phyloP scores from a whole-genome alignment of 2,888 invertebrate genomes.

The Diploptera punctata region DNA sequence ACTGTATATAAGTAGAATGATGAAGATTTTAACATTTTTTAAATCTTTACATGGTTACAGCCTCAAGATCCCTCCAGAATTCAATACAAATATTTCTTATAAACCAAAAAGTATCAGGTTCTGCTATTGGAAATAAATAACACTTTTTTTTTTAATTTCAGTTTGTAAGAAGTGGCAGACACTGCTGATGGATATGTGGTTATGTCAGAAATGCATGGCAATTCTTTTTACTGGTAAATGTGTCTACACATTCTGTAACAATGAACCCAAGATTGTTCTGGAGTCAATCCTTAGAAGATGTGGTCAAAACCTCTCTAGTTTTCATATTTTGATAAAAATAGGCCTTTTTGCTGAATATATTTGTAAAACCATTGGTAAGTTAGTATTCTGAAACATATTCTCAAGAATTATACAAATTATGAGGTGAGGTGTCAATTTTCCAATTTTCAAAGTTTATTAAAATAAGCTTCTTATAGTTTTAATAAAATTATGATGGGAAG shows the following conservation, averaged over 20 bases:
- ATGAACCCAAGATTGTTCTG: slow-evolving; percentile 59
- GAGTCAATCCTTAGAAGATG: slow-evolving; percentile 60
- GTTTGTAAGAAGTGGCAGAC: slow-evolving; percentile 64
- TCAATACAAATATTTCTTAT: background rate
- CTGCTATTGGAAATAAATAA: too few species aligned
- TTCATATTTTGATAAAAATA: slow-evolving; percentile 61
- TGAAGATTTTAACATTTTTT: background rate
- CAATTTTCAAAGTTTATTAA: too few species aligned
- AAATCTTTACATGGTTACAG: background rate
- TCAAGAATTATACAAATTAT: too few species aligned
- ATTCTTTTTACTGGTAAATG: slow-evolving; percentile 42
- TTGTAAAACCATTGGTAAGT: slow-evolving; percentile 62
- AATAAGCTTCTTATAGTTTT: too few species aligned
- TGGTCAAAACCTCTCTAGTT: slow-evolving; percentile 57
- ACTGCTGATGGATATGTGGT: slow-evolving; percentile 60
- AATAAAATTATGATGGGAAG: too few species aligned
- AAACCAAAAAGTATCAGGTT: too few species aligned
- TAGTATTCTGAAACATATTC: too few species aligned
- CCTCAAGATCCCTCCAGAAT: background rate
- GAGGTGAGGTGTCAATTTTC: too few species aligned
- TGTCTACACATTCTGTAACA: slow-evolving; percentile 49
- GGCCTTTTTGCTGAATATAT: slow-evolving; percentile 61
- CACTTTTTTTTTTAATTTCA: slow-evolving; percentile 37
- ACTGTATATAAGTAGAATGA: too few species aligned
- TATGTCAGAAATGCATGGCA: slow-evolving; percentile 53